phyloP scores from a whole-genome alignment of 2,888 invertebrate species.

The Philaethria dido region DNA sequence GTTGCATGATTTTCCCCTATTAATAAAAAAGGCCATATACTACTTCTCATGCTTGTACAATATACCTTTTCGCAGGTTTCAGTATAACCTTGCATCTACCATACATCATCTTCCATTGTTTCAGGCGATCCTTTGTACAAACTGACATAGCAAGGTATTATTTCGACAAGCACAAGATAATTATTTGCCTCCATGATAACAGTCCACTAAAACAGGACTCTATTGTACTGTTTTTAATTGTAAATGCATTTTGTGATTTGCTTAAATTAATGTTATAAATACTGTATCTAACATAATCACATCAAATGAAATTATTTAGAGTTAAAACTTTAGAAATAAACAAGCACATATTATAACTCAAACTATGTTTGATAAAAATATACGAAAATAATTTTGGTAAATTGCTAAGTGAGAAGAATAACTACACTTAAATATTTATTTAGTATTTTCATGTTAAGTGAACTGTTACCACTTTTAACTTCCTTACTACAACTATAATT shows the following conservation, averaged over 20 bases:
- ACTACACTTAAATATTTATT: slow-evolving; percentile 21
- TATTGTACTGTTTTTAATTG: slow-evolving; percentile 25
- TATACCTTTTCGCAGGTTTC: slow-evolving; percentile 65
- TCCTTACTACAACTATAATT: slow-evolving; percentile 52
- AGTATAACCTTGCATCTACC: slow-evolving; percentile 64
- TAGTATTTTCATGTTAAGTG: slow-evolving; percentile 48
- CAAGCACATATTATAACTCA: slow-evolving; percentile 24
- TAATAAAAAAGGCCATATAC: slow-evolving; percentile 65
- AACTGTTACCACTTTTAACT: slow-evolving; percentile 54
- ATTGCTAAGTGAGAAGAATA: slow-evolving; percentile 22
- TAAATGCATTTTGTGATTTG: slow-evolving; percentile 29
- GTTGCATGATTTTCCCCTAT: slow-evolving; percentile 73
- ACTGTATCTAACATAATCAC: slow-evolving; percentile 25
- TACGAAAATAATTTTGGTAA: slow-evolving; percentile 21
- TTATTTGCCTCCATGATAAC: slow-evolving; percentile 54
- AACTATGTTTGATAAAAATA: slow-evolving; percentile 28
- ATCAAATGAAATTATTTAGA: slow-evolving; percentile 32
- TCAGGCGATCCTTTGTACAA: slow-evolving; percentile 76
- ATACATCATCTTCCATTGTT: slow-evolving; percentile 78
- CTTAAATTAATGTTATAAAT: slow-evolving; percentile 23
- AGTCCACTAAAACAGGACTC: slow-evolving; percentile 50
- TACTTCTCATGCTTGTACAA: slow-evolving; percentile 71
- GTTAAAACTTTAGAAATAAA: slow-evolving; percentile 21
- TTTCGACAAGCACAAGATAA: slow-evolving; percentile 68
- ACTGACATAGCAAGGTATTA: slow-evolving; percentile 69